Evolutionary conservation across 1,140 invertebrate species (phyloP).

Genomic region (Phenacoccus solenopsis): DNA sequence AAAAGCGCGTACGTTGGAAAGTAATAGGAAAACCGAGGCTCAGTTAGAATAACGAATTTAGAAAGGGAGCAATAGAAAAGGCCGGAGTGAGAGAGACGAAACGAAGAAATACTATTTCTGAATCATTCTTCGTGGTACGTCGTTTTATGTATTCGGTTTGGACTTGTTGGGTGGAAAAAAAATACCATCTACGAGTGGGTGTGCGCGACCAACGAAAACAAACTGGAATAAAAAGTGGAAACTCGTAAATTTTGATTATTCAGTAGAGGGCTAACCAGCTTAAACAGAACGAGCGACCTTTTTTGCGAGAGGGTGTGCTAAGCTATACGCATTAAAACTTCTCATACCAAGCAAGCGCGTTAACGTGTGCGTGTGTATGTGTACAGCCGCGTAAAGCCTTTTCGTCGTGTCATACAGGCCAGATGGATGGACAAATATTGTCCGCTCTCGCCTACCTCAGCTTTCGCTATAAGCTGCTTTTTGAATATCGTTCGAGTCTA

Average conservation of each 20-base stretch:
- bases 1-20: constrained; percentile 2
- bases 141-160: constrained; percentile 8
- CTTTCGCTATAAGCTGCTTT: too few relatives aligned
- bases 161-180: constrained; percentile 4
- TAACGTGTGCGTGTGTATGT: not conserved
- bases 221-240: constrained; percentile 15
- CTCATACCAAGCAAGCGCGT: not conserved
- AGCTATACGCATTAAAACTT: not conserved
- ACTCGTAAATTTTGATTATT: constrained; percentile 16
- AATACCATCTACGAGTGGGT: not conserved
- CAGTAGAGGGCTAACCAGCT: constrained; percentile 15
- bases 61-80: not conserved
- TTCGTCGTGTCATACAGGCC: too few relatives aligned
- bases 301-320: not conserved
- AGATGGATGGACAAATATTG: too few relatives aligned
- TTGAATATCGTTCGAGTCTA: too few relatives aligned
- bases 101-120: constrained; percentile 7
- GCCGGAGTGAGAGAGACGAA: not conserved
- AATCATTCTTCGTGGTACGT: constrained; percentile 4
- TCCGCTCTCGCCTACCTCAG: too few relatives aligned
- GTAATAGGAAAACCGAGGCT: constrained; percentile 9
- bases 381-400: too few relatives aligned
- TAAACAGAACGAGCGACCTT: constrained; percentile 7
- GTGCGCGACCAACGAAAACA: not conserved
- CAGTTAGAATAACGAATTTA: constrained; percentile 4